phyloP scores from a whole-genome alignment of 2,888 invertebrate genomes.

The Lathronympha strigana region DNA sequence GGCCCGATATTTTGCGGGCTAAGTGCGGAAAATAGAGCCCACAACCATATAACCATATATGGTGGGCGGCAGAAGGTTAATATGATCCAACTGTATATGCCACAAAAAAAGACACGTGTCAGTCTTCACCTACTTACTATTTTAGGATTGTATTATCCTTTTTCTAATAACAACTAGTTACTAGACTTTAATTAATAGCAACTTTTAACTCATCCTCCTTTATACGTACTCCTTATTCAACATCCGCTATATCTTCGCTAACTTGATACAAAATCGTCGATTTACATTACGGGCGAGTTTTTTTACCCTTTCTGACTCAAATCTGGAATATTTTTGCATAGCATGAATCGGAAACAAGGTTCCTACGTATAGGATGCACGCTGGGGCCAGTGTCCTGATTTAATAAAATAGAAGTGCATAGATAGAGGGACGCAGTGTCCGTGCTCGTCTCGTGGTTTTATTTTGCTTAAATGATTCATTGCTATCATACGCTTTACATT shows the following conservation, averaged over 20 bases:
- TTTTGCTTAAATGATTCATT: conserved; percentile 53
- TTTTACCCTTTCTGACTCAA: conserved; percentile 64
- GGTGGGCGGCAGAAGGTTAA: too few species aligned
- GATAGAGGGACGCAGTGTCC: conserved; percentile 55
- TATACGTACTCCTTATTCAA: conserved; percentile 20
- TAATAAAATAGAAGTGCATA: conserved; percentile 73
- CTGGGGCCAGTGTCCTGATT: conserved; percentile 67
- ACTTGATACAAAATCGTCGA: conserved; percentile 42
- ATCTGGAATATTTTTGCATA: conserved; percentile 78
- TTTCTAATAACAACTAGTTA: too few species aligned
- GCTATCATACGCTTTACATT: conserved; percentile 56
- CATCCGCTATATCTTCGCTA: conserved; percentile 39
- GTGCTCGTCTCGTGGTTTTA: conserved; percentile 51
- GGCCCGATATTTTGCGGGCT: too few species aligned
- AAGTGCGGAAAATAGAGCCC: too few species aligned
- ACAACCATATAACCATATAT: too few species aligned
- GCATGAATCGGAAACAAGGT: conserved; percentile 72
- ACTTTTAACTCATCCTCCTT: background rate
- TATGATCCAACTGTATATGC: too few species aligned
- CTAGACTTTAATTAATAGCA: background rate
- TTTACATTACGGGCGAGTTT: conserved; percentile 45
- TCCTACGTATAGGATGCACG: conserved; percentile 64
- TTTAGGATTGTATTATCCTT: too few species aligned
- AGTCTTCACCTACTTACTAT: too few species aligned
- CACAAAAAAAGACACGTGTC: too few species aligned